Base-by-base conservation (phyloP, 1,140 invertebrate species). In the Drosophila novamexicana region DNA sequence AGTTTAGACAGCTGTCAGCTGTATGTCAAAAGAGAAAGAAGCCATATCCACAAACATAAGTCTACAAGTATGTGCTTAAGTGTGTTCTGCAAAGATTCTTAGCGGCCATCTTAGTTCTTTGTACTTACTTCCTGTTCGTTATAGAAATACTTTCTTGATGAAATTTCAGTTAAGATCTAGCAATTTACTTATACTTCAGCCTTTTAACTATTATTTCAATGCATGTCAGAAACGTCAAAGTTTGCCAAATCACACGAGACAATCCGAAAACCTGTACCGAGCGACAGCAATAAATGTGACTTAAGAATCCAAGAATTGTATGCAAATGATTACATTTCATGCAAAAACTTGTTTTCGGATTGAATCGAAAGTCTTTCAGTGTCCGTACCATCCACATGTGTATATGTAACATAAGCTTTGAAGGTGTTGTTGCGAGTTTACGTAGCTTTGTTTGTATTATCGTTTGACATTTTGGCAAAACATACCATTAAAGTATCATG, bases 401-500 rank as follows among this genome's bases (percentile, higher is more conserved):
- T 36, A 9, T 47, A 22, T 62, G 50, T 54, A 45, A 74, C 50
- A 49, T 34, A 53, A 39, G 36, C 36, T 12, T 44, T 65, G 29
- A 56, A 16, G 62, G 44, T 50, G 56, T 53, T 72, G 72, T 77
- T 76, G 50, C 10, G 10, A 3, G 54, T 58, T 56, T 56, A 7
- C 42, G 67, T 72, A 71, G 49, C 44, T 18, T 18, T 68, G 53
- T 54, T 57, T 56, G 44, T 40, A 44, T 57, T 64, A 40, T 68
- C 42, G 22, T 12, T 22, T 61, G 65, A 61, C 56, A 74, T 74
- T 70, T 75, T 42, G 50, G 44, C 66, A 67, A 71, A 62, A 85
- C 85, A 78, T 85, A 85, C 81, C 81, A 59, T 81, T 72, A 68
- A 71, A 64, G 78, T 62, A 65, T 76, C 37, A 54, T 58, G 18